Conservation (phyloP, 2,113 vertebrate species). For the Tamias sibiricus region DNA sequence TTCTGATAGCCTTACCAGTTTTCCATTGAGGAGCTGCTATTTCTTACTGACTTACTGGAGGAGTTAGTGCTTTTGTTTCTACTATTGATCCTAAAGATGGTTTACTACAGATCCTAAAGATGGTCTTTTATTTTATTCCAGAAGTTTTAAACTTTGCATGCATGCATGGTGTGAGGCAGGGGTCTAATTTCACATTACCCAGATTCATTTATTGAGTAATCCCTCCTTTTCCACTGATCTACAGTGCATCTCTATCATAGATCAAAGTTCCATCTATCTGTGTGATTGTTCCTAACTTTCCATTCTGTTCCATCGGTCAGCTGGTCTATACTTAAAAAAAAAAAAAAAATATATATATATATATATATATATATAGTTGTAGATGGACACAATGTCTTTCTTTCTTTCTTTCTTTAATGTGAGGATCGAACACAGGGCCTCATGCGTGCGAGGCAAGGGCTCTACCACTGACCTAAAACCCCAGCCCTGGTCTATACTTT, state of each 20-base stretch:
- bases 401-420: too few relatives aligned
- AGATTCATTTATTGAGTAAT: background rate
- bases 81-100: background rate
- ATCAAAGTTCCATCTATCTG: background rate
- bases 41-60: background rate
- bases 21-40: background rate
- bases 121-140: background rate
- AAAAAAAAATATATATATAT: too few relatives aligned
- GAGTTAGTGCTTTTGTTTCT: slow-evolving; percentile 18
- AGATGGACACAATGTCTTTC: too few relatives aligned
- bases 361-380: too few relatives aligned
- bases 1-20: background rate
- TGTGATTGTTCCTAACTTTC: background rate
- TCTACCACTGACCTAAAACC: too few relatives aligned
- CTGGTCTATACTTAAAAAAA: too few relatives aligned
- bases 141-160: background rate
- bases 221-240: background rate
- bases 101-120: background rate
- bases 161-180: background rate
- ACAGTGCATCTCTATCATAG: background rate
- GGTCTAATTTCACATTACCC: background rate
- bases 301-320: background rate
- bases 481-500: too few relatives aligned
- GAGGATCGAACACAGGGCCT: too few relatives aligned
- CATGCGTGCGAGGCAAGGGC: too few relatives aligned